Percentiles rank a stretch among this genome's conserved stretches.
Conservation (phyloP, 2,797 vertebrate species). For the Hippocampus kuda region DNA sequence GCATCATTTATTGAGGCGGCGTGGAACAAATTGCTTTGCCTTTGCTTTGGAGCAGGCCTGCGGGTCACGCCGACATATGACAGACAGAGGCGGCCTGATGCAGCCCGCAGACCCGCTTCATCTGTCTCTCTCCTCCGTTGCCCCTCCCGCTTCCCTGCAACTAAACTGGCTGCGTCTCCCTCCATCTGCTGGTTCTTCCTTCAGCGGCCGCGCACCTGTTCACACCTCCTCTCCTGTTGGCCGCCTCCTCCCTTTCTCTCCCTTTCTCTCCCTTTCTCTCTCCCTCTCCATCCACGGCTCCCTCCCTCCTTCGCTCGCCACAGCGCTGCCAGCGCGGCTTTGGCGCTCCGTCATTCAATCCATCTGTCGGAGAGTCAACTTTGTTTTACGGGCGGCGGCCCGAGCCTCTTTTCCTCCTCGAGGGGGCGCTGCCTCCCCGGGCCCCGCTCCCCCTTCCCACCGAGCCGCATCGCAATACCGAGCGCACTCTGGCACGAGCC, state of each 20-base stretch:
- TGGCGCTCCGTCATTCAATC: constrained; percentile 99
- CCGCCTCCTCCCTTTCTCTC: constrained; percentile 69
- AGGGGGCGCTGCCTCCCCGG: constrained; percentile 66
- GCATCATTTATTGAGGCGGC: constrained; percentile 22
- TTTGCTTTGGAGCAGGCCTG: constrained; percentile 21
- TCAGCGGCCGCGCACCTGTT: constrained; percentile 99
- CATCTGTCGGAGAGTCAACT: constrained; percentile 99
- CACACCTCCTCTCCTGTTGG: constrained; percentile 99
- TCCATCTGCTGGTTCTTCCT: constrained; percentile 99
- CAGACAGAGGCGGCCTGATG: constrained; percentile 42
- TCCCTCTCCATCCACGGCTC: constrained; percentile 10
- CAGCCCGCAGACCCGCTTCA: constrained; percentile 47
- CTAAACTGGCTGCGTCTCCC: constrained; percentile 99
- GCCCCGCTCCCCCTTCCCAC: background rate
- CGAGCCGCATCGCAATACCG: background rate
- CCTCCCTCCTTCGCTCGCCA: constrained; percentile 34
- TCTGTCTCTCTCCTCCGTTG: constrained; percentile 54
- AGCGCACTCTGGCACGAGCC: background rate
- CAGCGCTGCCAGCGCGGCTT: constrained; percentile 92
- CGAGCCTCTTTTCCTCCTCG: constrained; percentile 87
- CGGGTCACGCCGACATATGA: constrained; percentile 37
- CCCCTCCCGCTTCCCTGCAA: constrained; percentile 80
- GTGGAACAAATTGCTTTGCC: constrained; percentile 44
- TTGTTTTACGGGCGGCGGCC: constrained; percentile 97
- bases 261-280: no score